A percentile compares a stretch with the other conserved stretches of the same genome.
These are phyloP conservation scores for Pristionchus mayeri DNA, from an alignment of 2,888 invertebrate genomes.

Conservation along the genomic window DNA sequence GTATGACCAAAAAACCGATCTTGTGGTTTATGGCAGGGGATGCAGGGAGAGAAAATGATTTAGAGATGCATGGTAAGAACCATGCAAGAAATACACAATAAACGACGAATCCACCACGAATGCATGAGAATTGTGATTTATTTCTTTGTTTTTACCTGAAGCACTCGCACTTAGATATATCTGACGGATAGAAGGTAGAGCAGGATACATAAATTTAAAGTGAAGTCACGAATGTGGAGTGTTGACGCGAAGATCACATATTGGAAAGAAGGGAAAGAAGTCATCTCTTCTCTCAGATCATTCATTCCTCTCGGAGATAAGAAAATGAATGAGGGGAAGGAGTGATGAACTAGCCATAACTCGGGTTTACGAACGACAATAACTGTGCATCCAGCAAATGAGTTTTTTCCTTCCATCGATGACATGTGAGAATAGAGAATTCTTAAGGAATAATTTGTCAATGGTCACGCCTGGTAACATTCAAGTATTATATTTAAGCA, in stretches of 20 bases:
- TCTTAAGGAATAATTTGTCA: neutral
- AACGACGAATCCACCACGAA: neutral
- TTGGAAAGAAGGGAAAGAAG: neutral
- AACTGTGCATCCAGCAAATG: neutral
- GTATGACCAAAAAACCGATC: neutral
- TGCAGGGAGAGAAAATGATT: neutral
- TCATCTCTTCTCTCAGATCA: neutral
- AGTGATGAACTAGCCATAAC: neutral
- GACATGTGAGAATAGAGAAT: neutral
- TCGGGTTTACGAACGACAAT: neutral
- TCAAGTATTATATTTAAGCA: neutral
- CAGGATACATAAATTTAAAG: neutral
- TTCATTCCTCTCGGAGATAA: slow-evolving; percentile 3
- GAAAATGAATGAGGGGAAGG: neutral
- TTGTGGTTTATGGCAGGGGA: neutral
- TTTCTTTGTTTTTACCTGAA: neutral
- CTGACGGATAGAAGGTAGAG: neutral
- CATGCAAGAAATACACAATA: neutral
- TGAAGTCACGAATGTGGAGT: neutral
- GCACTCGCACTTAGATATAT: neutral
- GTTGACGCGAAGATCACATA: neutral
- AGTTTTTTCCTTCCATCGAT: neutral
- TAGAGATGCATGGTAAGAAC: neutral
- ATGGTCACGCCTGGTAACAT: neutral
- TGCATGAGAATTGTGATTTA: neutral